These are phyloP conservation scores for Cydia fagiglandana DNA, from an alignment of 1,140 invertebrate genomes.

Conservation along the genomic window DNA sequence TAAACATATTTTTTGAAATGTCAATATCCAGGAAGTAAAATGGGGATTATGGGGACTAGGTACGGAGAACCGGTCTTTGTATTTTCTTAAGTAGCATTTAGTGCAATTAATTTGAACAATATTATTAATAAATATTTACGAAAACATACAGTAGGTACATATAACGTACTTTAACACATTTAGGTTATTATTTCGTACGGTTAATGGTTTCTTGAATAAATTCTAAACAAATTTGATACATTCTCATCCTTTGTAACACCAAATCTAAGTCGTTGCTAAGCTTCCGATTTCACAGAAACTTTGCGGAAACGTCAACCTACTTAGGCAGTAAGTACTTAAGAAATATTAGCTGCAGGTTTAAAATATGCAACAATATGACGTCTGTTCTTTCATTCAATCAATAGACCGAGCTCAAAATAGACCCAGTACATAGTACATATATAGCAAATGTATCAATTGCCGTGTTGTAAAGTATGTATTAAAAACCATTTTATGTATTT, in stretches of 20 bases:
- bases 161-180: too few species aligned
- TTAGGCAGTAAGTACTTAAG: neutral
- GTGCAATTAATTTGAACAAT: too few species aligned
- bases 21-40: too few species aligned
- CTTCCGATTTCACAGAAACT: neutral
- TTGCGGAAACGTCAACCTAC: constrained; percentile 1
- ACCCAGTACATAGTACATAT: neutral
- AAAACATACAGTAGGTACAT: too few species aligned
- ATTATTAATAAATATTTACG: too few species aligned
- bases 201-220: neutral
- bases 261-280: neutral
- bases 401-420: neutral
- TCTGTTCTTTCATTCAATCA: neutral
- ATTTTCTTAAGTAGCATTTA: too few species aligned
- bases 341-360: constrained; percentile 3
- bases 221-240: neutral
- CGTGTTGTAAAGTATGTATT: too few species aligned
- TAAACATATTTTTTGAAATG: too few species aligned
- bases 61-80: too few species aligned
- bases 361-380: constrained; percentile 14
- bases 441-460: neutral
- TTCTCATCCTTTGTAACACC: neutral
- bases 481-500: too few species aligned
- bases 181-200: too few species aligned
- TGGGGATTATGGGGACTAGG: too few species aligned